phyloP scores from a whole-genome alignment of 2,797 vertebrate genomes.

The Champsocephalus gunnari region DNA sequence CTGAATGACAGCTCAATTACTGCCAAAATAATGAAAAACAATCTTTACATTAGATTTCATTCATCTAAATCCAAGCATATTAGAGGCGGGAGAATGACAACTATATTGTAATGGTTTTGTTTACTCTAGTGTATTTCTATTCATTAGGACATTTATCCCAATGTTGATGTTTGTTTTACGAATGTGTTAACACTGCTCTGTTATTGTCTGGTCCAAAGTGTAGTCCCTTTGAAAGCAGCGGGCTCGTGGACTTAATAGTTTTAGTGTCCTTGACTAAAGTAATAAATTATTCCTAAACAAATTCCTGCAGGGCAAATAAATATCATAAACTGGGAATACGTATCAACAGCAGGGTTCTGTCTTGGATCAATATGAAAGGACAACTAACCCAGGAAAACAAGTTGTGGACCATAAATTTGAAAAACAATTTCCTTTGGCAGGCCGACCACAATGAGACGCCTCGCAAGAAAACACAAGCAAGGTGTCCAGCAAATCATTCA shows the following conservation, averaged over 20 bases:
- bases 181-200: conserved; percentile 27
- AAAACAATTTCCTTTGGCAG: conserved; percentile 73
- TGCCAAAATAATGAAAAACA: background rate
- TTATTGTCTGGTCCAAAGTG: conserved; percentile 29
- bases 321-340: conserved; percentile 79
- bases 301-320: conserved; percentile 84
- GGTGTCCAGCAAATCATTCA: conserved; percentile 78
- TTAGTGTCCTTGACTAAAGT: conserved; percentile 78
- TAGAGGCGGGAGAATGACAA: no score
- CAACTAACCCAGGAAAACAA: conserved; percentile 72
- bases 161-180: conserved; percentile 30
- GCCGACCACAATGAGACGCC: conserved; percentile 56
- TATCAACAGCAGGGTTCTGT: conserved; percentile 77
- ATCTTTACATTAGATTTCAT: background rate
- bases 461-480: conserved; percentile 77
- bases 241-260: conserved; percentile 53
- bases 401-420: conserved; percentile 78
- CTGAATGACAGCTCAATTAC: conserved; percentile 9
- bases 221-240: conserved; percentile 57
- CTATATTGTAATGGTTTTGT: background rate
- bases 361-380: conserved; percentile 80
- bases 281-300: conserved; percentile 78
- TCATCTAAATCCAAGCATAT: conserved; percentile 1
- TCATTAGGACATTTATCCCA: background rate
- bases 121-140: background rate